Evolutionary conservation across 37 sponge, comb jelly and placozoan species (phyloP).

Genomic region (Petrosia ficiformis): DNA sequence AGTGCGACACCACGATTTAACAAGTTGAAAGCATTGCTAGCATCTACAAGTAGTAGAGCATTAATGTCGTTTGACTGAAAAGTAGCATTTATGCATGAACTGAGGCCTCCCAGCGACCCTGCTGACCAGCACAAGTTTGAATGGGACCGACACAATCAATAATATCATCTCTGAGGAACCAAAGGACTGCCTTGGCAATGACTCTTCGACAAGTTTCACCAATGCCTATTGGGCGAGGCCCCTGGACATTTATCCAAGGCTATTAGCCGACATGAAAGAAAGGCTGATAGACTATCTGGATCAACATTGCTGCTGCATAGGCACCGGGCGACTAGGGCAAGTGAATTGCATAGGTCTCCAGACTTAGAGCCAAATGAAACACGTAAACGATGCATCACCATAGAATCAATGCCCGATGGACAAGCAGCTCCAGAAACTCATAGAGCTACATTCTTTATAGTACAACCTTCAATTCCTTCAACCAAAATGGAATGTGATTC

Average conservation of each 20-base stretch:
- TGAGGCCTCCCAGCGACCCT: slow-evolving; percentile 47
- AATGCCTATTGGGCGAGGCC: slow-evolving; percentile 46
- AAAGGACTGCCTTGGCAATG: slow-evolving; percentile 35
- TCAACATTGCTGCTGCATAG: slow-evolving; percentile 37
- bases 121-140: slow-evolving; percentile 63
- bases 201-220: slow-evolving; percentile 39
- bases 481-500: slow-evolving; percentile 19
- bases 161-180: slow-evolving; percentile 22
- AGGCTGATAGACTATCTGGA: slow-evolving; percentile 18
- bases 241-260: slow-evolving; percentile 61
- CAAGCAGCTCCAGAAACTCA: slow-evolving; percentile 38
- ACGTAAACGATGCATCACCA: slow-evolving; percentile 33
- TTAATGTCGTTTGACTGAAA: slow-evolving; percentile 15
- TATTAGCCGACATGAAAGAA: slow-evolving; percentile 48
- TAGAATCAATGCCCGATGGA: slow-evolving; percentile 45
- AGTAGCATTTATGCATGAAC: slow-evolving; percentile 31
- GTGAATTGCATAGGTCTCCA: slow-evolving; percentile 31
- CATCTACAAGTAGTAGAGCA: slow-evolving; percentile 34
- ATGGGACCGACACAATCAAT: slow-evolving; percentile 31
- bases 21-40: no score
- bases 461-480: slow-evolving; percentile 37
- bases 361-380: slow-evolving; percentile 31
- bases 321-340: slow-evolving; percentile 36
- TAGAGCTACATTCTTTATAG: slow-evolving; percentile 26
- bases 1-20: no score